Evolutionary conservation across 2,888 invertebrate species (phyloP).

Genomic region (Alloplasta piceator): DNA sequence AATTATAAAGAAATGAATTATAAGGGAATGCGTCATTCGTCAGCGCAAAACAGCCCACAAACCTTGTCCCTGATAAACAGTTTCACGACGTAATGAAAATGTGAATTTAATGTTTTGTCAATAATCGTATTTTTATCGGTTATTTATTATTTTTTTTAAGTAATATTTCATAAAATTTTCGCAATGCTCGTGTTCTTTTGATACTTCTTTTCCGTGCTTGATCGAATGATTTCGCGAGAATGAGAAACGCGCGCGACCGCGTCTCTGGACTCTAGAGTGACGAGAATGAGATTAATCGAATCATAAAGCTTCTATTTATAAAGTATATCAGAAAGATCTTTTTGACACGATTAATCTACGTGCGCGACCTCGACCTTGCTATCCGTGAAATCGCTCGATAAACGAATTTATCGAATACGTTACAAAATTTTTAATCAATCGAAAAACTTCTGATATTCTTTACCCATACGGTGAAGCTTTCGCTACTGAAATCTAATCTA

Average conservation of each 20-base stretch:
- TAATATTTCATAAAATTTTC: neutral
- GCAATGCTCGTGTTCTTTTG: neutral
- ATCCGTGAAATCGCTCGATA: neutral
- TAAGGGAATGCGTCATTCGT: neutral
- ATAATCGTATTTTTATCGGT: neutral
- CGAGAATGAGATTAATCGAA: constrained; percentile 61
- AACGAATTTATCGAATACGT: neutral
- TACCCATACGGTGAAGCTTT: too few species aligned
- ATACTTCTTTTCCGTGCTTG: neutral
- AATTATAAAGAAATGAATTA: neutral
- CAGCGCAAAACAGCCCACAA: neutral
- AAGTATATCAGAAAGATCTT: constrained; percentile 29
- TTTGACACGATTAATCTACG: neutral
- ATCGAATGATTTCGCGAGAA: neutral
- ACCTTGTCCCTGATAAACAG: neutral
- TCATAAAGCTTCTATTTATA: constrained; percentile 61
- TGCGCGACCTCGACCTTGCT: neutral
- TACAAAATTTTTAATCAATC: neutral
- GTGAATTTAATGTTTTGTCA: neutral
- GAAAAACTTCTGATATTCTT: too few species aligned
- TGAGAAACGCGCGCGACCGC: neutral
- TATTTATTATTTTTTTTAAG: neutral
- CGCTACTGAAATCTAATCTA: too few species aligned
- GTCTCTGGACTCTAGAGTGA: constrained; percentile 15
- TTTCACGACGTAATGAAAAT: neutral